A percentile compares a stretch with the other conserved stretches of the same genome.
phyloP scores from a whole-genome alignment of 2,113 vertebrate genomes.

The Girardinichthys multiradiatus region DNA sequence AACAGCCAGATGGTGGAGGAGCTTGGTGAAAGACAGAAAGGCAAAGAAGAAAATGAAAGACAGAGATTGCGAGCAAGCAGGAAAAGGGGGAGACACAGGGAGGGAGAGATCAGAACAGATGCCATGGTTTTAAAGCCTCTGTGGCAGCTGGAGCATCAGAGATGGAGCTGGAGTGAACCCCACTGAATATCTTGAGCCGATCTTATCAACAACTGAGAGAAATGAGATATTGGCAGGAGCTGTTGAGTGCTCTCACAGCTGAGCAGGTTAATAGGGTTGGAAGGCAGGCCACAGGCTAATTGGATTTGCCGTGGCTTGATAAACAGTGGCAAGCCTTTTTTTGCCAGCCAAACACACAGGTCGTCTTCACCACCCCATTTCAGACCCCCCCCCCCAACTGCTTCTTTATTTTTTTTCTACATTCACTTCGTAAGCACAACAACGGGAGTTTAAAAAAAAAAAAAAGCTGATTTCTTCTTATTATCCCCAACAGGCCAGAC shows the following conservation, averaged over 20 bases:
- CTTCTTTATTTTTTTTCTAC: conserved; percentile 46
- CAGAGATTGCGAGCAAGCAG: conserved; percentile 45
- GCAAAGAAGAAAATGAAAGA: conserved; percentile 35
- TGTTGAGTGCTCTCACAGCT: conserved; percentile 89
- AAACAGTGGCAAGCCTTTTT: conserved; percentile 87
- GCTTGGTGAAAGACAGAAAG: conserved; percentile 21
- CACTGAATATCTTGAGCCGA: conserved; percentile 92
- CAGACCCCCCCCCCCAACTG: background rate
- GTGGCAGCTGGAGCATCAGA: conserved; percentile 79
- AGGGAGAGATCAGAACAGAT: conserved; percentile 70
- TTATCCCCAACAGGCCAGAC: conserved; percentile 76
- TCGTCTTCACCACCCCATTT: conserved; percentile 55
- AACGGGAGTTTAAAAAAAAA: conserved; percentile 59
- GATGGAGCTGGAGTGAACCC: conserved; percentile 87
- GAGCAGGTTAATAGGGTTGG: conserved; percentile 96
- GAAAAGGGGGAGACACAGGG: conserved; percentile 62
- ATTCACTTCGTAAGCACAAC: conserved; percentile 60
- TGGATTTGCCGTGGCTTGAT: conserved; percentile 96
- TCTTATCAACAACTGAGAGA: conserved; percentile 91
- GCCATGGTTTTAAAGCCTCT: conserved; percentile 68
- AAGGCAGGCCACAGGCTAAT: conserved; percentile 94
- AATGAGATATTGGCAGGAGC: conserved; percentile 98
- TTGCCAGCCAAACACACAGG: conserved; percentile 81
- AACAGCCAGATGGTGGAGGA: conserved; percentile 42
- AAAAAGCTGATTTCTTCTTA: conserved; percentile 67